Conservation (phyloP, 2,113 vertebrate genomes). For the Elephas maximus region DNA sequence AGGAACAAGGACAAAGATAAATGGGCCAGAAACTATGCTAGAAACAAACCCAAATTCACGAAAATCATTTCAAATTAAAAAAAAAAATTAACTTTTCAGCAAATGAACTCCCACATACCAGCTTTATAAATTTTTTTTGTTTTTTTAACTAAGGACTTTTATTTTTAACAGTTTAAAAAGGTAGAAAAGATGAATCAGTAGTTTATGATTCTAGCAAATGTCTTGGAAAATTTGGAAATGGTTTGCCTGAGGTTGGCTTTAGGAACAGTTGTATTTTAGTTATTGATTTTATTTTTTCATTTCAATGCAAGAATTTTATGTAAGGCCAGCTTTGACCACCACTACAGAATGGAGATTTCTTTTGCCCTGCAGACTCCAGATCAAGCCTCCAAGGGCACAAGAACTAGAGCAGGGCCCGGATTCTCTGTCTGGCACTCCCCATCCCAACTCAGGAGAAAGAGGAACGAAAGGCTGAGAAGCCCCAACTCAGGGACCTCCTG, state of each 20-base stretch:
- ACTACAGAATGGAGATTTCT: not conserved
- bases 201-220: not conserved
- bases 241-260: not conserved
- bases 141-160: not conserved
- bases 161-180: not conserved
- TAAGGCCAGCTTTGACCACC: no score
- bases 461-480: no score
- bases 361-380: not conserved
- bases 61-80: constrained; percentile 40
- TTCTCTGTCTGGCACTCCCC: no score
- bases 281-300: not conserved
- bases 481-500: no score
- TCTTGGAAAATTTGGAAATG: not conserved
- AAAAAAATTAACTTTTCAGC: not conserved
- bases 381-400: no score
- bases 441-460: no score
- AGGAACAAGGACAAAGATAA: not conserved
- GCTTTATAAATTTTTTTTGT: not conserved
- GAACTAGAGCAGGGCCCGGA: no score
- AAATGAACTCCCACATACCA: not conserved
- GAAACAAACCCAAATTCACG: constrained; percentile 24
- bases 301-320: not conserved
- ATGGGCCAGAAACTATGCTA: constrained; percentile 2
- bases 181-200: not conserved
- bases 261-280: not conserved